Percentiles rank a stretch among this genome's conserved stretches.
phyloP scores from a whole-genome alignment of 2,797 vertebrate species.

The Pagetopsis macropterus region DNA sequence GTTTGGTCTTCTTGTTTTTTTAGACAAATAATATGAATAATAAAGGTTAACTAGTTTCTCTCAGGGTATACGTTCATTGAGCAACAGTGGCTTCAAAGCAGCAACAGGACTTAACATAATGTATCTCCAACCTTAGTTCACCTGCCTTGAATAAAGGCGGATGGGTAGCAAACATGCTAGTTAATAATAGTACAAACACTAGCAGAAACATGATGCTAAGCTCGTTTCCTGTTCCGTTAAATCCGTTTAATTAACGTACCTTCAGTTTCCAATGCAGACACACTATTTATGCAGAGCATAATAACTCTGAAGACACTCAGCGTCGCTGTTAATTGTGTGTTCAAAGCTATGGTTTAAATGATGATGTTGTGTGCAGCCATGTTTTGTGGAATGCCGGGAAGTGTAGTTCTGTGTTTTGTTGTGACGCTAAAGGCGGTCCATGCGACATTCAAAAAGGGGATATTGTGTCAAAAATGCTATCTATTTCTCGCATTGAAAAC shows the following conservation, averaged over 20 bases:
- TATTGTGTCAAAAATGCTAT: not conserved
- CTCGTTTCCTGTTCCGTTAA: not conserved
- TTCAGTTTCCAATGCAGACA: conserved; percentile 38
- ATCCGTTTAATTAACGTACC: conserved; percentile 42
- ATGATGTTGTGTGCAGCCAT: conserved; percentile 46
- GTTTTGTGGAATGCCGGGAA: conserved; percentile 69
- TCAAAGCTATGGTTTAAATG: not conserved
- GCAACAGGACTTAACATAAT: too few relatives aligned
- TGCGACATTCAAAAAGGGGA: not conserved
- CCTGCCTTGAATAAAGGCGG: conserved; percentile 3
- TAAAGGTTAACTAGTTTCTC: not conserved
- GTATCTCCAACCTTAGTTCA: not conserved
- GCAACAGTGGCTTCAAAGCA: not conserved
- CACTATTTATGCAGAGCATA: not conserved
- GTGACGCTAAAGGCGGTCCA: not conserved
- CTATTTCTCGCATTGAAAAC: not conserved
- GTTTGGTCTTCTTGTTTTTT: not conserved
- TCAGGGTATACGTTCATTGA: not conserved
- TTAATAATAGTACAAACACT: not conserved
- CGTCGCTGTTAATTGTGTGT: conserved; percentile 33
- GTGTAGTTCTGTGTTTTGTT: conserved; percentile 41
- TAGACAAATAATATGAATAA: not conserved
- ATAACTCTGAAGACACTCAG: not conserved
- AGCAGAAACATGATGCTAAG: not conserved
- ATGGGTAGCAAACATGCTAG: conserved; percentile 39